These are phyloP conservation scores for Rhizomys pruinosus DNA, from an alignment of 2,113 vertebrate species.

Conservation along the genomic window DNA sequence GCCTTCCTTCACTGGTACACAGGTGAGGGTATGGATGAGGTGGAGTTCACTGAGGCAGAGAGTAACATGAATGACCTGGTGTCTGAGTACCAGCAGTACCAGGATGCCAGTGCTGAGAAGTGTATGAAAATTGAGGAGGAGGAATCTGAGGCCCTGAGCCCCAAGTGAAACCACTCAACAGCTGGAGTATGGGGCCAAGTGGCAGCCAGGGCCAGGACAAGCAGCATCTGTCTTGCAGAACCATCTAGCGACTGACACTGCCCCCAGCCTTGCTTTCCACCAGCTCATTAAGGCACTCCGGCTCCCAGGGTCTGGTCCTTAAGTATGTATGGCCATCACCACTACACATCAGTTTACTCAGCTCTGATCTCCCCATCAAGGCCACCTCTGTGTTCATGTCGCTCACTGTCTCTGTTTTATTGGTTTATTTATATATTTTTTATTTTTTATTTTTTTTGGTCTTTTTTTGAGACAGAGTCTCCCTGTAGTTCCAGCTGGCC, in stretches of 20 bases:
- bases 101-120: conserved; percentile 82
- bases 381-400: not conserved
- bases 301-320: conserved; percentile 59
- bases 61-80: too few relatives aligned
- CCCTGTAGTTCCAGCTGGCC: too few relatives aligned
- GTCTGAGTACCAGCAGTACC: too few relatives aligned
- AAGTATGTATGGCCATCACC: conserved; percentile 49
- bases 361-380: conserved; percentile 7
- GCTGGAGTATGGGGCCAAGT: too few relatives aligned
- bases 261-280: conserved; percentile 64
- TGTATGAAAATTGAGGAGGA: conserved; percentile 93
- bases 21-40: too few relatives aligned
- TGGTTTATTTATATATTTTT: too few relatives aligned
- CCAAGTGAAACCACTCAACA: conserved; percentile 84
- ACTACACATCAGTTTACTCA: not conserved
- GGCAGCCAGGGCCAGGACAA: too few relatives aligned
- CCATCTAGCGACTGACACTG: not conserved
- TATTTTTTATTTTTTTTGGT: too few relatives aligned
- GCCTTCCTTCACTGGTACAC: too few relatives aligned
- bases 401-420: conserved; percentile 38
- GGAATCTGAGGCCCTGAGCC: conserved; percentile 90
- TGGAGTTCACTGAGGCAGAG: too few relatives aligned
- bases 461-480: too few relatives aligned
- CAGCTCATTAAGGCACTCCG: conserved; percentile 60
- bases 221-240: too few relatives aligned